Evolutionary conservation across 2,888 invertebrate genomes (phyloP).

Genomic region (Ptilodon capucinus): DNA sequence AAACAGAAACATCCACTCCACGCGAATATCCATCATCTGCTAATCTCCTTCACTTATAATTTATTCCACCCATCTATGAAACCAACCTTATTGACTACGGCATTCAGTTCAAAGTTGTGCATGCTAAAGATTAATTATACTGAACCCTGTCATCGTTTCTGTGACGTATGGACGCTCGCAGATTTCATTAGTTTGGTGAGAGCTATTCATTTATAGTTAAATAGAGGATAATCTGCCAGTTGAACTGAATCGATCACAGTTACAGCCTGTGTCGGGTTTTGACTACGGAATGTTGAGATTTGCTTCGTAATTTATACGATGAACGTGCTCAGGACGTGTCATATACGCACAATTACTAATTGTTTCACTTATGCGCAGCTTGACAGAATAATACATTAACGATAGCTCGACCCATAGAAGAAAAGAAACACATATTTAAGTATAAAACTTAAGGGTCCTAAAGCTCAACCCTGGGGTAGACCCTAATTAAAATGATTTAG

Average conservation of each 20-base stretch:
- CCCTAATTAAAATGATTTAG: background rate
- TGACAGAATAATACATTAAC: no score
- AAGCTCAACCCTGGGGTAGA: slow-evolving; percentile 13
- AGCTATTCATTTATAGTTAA: slow-evolving; percentile 28
- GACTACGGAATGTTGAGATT: slow-evolving; percentile 8
- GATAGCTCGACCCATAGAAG: no score
- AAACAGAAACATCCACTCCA: slow-evolving; percentile 8
- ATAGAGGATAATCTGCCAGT: slow-evolving; percentile 24
- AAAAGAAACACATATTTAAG: no score
- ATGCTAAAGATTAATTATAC: slow-evolving; percentile 9
- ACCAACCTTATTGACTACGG: background rate
- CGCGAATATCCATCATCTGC: slow-evolving; percentile 7
- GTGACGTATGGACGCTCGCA: slow-evolving; percentile 12
- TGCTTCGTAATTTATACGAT: no score
- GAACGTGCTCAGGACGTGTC: no score
- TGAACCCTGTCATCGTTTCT: slow-evolving; percentile 8
- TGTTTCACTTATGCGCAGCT: no score
- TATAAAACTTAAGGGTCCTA: slow-evolving; percentile 9
- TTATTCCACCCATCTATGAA: background rate
- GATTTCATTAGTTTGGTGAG: slow-evolving; percentile 23
- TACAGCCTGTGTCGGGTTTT: slow-evolving; percentile 6
- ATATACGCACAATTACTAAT: no score
- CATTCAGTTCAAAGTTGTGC: slow-evolving; percentile 3
- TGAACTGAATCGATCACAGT: slow-evolving; percentile 11
- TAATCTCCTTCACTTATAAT: slow-evolving; percentile 5